Evolutionary conservation across 1,140 invertebrate genomes (phyloP).

Genomic region (Bombus waltoni): DNA sequence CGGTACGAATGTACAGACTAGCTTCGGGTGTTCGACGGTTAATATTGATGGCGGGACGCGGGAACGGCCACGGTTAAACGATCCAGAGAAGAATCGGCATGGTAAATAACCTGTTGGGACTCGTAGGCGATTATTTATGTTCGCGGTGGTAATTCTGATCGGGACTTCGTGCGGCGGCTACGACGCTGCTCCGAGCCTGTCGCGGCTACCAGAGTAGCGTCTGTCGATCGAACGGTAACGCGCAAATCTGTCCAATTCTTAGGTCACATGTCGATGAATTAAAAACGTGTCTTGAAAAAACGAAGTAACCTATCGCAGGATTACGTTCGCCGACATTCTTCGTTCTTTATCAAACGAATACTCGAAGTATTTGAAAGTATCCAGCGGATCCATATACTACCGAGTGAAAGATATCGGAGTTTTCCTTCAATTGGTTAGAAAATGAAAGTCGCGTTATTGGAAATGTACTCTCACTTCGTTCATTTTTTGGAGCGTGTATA

Average conservation of each 20-base stretch:
- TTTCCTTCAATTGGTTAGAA: too few species aligned
- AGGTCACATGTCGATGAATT: not conserved
- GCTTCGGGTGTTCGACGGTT: constrained; percentile 74
- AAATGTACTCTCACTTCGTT: too few species aligned
- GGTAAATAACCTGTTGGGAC: constrained; percentile 62
- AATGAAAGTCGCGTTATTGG: too few species aligned
- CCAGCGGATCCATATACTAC: too few species aligned
- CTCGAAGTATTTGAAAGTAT: too few species aligned
- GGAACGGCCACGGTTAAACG: constrained; percentile 62
- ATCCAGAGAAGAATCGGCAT: constrained; percentile 60
- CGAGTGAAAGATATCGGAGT: too few species aligned
- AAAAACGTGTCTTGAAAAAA: not conserved
- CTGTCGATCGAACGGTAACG: not conserved
- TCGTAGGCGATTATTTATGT: constrained; percentile 60
- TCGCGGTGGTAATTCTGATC: constrained; percentile 46
- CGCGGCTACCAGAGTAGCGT: constrained; percentile 12
- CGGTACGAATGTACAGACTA: constrained; percentile 51
- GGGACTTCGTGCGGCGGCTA: constrained; percentile 34
- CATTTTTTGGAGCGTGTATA: too few species aligned
- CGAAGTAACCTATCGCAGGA: not conserved
- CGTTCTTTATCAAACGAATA: not conserved
- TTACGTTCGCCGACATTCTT: not conserved
- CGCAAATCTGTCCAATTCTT: not conserved
- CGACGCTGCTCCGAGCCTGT: not conserved
- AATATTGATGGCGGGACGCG: constrained; percentile 80